A percentile compares a stretch with the other conserved stretches of the same genome.
These are phyloP conservation scores for Monarcha castaneiventris DNA, from an alignment of 2,113 vertebrate genomes.

Conservation along the genomic window DNA sequence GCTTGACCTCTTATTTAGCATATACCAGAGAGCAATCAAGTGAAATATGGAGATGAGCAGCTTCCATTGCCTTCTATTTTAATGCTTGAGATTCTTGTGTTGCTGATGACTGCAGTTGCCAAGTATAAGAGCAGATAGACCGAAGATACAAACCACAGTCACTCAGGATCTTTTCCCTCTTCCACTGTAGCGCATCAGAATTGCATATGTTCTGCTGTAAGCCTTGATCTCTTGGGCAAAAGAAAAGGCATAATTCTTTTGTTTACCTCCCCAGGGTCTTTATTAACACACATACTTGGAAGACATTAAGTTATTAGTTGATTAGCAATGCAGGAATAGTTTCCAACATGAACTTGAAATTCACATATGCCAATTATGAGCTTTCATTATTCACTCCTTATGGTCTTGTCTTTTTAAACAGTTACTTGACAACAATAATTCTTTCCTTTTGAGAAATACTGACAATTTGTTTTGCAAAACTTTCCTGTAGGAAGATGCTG, in stretches of 20 bases:
- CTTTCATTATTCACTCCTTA: slow-evolving; percentile 41
- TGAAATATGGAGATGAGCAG: background rate
- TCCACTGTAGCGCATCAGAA: background rate
- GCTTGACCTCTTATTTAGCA: background rate
- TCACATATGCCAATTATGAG: slow-evolving; percentile 13
- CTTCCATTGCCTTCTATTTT: background rate
- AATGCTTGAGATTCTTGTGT: background rate
- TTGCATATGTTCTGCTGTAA: slow-evolving; percentile 18
- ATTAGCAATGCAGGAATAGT: slow-evolving; percentile 54
- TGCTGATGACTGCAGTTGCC: background rate
- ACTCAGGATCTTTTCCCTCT: background rate
- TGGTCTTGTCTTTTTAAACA: slow-evolving; percentile 38
- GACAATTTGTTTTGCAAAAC: slow-evolving; percentile 18
- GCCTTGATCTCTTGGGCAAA: slow-evolving; percentile 4
- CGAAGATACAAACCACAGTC: background rate
- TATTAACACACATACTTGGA: slow-evolving; percentile 36
- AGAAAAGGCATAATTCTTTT: slow-evolving; percentile 8
- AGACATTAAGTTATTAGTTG: slow-evolving; percentile 46
- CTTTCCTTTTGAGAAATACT: slow-evolving; percentile 42
- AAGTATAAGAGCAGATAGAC: background rate
- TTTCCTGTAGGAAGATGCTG: background rate
- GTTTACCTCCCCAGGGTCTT: slow-evolving; percentile 52
- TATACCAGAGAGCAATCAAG: background rate
- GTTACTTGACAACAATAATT: slow-evolving; percentile 4
- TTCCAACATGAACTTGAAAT: slow-evolving; percentile 26